These are phyloP conservation scores for Pygocentrus nattereri DNA, from an alignment of 2,797 vertebrate species.

Conservation along the genomic window DNA sequence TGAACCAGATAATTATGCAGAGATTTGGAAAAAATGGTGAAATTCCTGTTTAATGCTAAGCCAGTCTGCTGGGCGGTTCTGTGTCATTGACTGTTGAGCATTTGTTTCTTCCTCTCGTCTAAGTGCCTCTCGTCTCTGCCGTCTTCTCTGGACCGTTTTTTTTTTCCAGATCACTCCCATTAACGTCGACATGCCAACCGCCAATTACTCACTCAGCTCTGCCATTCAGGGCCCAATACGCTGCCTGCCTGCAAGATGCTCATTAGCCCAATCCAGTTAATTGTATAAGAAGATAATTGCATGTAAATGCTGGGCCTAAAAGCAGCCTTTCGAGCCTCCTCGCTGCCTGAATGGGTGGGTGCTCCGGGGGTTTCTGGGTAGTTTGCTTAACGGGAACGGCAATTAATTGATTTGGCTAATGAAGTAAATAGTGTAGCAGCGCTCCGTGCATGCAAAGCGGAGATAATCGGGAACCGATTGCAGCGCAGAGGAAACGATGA, in stretches of 20 bases:
- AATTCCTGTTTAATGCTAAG: not conserved
- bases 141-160: conserved; percentile 36
- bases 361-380: conserved; percentile 66
- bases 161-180: conserved; percentile 64
- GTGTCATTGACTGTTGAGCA: conserved; percentile 19
- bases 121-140: conserved; percentile 61
- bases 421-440: conserved; percentile 72
- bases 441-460: conserved; percentile 23
- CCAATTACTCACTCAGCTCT: conserved; percentile 72
- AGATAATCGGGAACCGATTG: conserved; percentile 51
- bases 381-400: conserved; percentile 65
- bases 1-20: too few species aligned
- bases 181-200: conserved; percentile 66
- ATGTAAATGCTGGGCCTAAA: conserved; percentile 76
- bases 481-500: conserved; percentile 34
- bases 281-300: conserved; percentile 80
- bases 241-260: conserved; percentile 68
- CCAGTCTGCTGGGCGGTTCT: not conserved
- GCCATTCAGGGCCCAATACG: conserved; percentile 68
- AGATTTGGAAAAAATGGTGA: too few species aligned
- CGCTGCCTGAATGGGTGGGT: conserved; percentile 64
- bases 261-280: conserved; percentile 80
- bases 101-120: conserved; percentile 43
- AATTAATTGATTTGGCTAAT: conserved; percentile 79
- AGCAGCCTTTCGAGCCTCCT: conserved; percentile 64